Conservation (phyloP, 2,113 vertebrate genomes). For the Antechinus stuartii region DNA sequence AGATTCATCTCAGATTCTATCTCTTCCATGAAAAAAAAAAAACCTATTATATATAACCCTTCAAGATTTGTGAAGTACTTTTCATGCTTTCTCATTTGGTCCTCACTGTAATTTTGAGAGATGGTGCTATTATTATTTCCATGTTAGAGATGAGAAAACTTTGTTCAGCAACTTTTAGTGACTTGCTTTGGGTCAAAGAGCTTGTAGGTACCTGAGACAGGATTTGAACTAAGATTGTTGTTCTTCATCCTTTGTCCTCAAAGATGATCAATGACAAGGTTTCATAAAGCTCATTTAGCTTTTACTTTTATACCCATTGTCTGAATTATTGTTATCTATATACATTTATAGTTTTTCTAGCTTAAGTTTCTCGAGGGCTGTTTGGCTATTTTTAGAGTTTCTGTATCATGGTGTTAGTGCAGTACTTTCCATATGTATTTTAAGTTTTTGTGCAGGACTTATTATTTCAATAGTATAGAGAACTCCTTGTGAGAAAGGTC, state of each 20-base stretch:
- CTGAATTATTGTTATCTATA: no score
- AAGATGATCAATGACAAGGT: not conserved
- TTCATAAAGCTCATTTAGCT: no score
- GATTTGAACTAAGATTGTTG: not conserved
- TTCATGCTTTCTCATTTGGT: not conserved
- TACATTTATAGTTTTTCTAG: no score
- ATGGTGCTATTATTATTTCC: not conserved
- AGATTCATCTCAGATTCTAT: not conserved
- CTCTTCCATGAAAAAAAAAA: not conserved
- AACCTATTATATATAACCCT: not conserved
- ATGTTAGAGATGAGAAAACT: not conserved
- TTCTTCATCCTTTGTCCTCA: not conserved
- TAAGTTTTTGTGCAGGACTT: no score
- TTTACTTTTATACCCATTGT: no score
- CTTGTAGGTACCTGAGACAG: not conserved
- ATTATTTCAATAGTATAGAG: no score
- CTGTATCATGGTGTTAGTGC: no score
- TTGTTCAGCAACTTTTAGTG: not conserved
- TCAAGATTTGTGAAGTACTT: not conserved
- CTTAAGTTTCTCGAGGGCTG: no score
- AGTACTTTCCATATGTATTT: no score
- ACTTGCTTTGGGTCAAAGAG: not conserved
- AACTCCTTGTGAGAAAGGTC: no score
- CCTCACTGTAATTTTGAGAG: not conserved
- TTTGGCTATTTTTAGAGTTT: no score